Base-by-base conservation (phyloP, 2,888 invertebrate genomes). In the Griposia aprilina region DNA sequence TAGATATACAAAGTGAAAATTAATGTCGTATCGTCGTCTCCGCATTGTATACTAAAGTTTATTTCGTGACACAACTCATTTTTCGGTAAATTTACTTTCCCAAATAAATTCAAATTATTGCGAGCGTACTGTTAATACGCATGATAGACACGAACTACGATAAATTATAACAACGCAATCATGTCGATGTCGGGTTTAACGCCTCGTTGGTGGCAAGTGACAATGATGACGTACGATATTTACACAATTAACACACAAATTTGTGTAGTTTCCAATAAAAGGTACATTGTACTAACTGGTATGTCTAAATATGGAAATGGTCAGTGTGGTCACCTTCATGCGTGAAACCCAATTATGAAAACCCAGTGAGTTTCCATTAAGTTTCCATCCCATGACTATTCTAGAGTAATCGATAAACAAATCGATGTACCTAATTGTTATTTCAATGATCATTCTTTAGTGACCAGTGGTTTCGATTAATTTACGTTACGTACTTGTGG, bases 161-260 rank as follows among this genome's bases (percentile, higher is more conserved):
- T 26, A 59, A 76, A 80, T 76, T 66, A 78, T 36, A 59, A 69
- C 74, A 63, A 71, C 65, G 81, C 76, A 73, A 65, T 84, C 78
- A 82, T 36, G 30, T 36, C 30, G 30, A 36, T 67, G 78, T 82
- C 36, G n/a, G 69, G 48, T 62, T 76, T 80, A 73, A 66, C 62
- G 83, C 81, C 77, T 76, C 84, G 76, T 60, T 81, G 84, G 36
- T 74, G 62, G 73, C 78, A 50, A 75, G 72, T 69, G 65, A 82
- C 78, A 82, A 70, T 67, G 82, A 71, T 85, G 82, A 82, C 85
- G 73, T 78, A 71, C 67, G 30, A 74, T 76, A 76, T 76, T 74
- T 74, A 74, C 81, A 80, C 62, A 73, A 80, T 73, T 66, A 76
- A 76, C 60, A 74, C 45, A 26, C 23, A 52, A 48, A 57, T 84